Evolutionary conservation across 2,113 vertebrate genomes (phyloP).

Genomic region (Oreochromis spilurus): DNA sequence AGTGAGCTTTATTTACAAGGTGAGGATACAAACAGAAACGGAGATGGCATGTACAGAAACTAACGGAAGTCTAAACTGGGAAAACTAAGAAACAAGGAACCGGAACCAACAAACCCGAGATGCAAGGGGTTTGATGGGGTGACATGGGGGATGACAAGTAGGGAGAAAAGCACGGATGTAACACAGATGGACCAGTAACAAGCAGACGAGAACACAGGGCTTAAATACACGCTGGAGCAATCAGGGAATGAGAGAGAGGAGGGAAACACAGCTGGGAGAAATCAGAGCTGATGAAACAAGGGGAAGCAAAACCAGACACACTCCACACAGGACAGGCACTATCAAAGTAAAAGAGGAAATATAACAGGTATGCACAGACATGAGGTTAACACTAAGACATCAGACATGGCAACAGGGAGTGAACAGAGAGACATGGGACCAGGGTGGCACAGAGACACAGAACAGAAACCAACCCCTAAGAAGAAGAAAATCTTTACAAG

Average conservation of each 20-base stretch:
- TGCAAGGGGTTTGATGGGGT: no score
- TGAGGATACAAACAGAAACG: no score
- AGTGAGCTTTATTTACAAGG: no score
- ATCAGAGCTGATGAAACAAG: background rate
- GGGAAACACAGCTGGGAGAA: background rate
- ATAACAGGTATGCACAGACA: no score
- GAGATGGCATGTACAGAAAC: no score
- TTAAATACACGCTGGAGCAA: background rate
- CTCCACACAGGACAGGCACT: background rate
- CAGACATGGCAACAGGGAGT: background rate
- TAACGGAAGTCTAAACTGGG: no score
- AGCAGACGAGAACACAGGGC: background rate
- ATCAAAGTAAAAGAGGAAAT: background rate
- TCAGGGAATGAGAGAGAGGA: background rate
- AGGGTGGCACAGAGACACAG: accelerated
- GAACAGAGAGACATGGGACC: background rate
- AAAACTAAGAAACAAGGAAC: no score
- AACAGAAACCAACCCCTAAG: background rate
- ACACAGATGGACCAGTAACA: background rate
- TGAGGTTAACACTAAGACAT: no score
- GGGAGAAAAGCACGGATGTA: background rate
- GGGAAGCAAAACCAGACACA: background rate
- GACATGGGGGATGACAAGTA: no score
- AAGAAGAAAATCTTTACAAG: background rate
- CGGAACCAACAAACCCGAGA: no score